phyloP scores from a whole-genome alignment of 2,797 vertebrate genomes.

The Monodelphis domestica region DNA sequence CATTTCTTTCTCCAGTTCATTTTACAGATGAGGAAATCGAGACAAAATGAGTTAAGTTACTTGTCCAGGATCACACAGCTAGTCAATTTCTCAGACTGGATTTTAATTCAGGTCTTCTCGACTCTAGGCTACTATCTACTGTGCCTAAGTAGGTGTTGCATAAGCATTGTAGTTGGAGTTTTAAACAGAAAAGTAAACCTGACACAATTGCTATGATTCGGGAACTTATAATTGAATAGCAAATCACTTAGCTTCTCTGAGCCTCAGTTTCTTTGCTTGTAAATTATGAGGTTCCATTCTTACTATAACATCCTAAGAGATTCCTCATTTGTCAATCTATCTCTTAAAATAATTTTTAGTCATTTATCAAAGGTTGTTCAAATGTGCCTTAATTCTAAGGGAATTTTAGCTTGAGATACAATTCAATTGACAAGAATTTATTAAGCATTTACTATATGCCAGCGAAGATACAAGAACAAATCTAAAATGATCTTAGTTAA shows the following conservation, averaged over 20 bases:
- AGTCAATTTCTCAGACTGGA: neutral
- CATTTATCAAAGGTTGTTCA: neutral
- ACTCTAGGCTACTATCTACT: neutral
- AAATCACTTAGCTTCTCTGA: neutral
- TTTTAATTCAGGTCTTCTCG: neutral
- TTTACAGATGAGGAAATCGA: neutral
- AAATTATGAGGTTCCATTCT: neutral
- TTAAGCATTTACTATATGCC: neutral
- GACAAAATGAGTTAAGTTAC: neutral
- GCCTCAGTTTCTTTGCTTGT: neutral
- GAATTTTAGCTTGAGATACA: neutral
- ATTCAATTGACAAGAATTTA: neutral
- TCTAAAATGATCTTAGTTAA: neutral
- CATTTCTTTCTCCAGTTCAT: neutral
- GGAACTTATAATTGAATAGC: neutral
- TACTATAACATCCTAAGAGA: neutral
- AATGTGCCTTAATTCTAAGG: neutral
- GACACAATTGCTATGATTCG: neutral
- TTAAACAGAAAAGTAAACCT: neutral
- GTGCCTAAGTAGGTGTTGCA: too few species aligned
- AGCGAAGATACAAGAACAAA: neutral
- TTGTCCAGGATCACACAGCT: neutral
- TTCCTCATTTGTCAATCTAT: neutral
- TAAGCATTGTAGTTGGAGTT: neutral
- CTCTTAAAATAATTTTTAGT: neutral